Percentiles rank a stretch among this genome's conserved stretches.
phyloP scores from a whole-genome alignment of 2,113 vertebrate species.

The Xiphophorus hellerii region DNA sequence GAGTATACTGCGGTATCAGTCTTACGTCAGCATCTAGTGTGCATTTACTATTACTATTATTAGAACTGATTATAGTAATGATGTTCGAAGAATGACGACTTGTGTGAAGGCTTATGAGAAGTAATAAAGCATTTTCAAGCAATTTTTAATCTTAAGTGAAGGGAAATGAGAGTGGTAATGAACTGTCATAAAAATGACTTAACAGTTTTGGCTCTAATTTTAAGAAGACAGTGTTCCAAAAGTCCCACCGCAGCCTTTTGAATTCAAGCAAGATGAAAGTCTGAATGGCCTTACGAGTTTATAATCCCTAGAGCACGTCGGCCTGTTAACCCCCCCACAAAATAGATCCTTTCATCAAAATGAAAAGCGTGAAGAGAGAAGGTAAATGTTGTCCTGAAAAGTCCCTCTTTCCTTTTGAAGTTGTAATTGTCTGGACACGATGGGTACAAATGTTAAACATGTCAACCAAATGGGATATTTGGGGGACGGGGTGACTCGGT shows the following conservation, averaged over 20 bases:
- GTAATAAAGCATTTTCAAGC: too few species aligned
- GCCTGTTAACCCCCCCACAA: constrained; percentile 27
- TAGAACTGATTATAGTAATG: background rate
- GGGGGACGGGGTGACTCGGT: constrained; percentile 38
- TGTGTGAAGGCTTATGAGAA: background rate
- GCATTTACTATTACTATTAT: too few species aligned
- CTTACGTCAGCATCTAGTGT: too few species aligned
- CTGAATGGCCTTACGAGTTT: constrained; percentile 11
- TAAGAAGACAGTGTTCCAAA: constrained; percentile 30
- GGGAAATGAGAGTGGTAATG: constrained; percentile 44
- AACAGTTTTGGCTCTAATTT: constrained; percentile 31
- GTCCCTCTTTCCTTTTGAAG: background rate
- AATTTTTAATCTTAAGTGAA: background rate
- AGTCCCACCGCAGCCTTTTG: constrained; percentile 13
- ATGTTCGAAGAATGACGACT: background rate
- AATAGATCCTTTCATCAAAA: constrained; percentile 25
- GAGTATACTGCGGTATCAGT: too few species aligned
- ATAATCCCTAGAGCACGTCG: constrained; percentile 16
- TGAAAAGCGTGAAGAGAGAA: background rate
- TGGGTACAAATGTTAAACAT: constrained; percentile 1
- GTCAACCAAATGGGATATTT: constrained; percentile 49
- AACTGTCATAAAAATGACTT: constrained; percentile 38
- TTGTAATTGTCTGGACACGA: background rate
- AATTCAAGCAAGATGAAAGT: constrained; percentile 30
- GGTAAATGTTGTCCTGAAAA: background rate